These are phyloP conservation scores for Limnothrissa miodon DNA, from an alignment of 2,113 vertebrate genomes.

Conservation along the genomic window DNA sequence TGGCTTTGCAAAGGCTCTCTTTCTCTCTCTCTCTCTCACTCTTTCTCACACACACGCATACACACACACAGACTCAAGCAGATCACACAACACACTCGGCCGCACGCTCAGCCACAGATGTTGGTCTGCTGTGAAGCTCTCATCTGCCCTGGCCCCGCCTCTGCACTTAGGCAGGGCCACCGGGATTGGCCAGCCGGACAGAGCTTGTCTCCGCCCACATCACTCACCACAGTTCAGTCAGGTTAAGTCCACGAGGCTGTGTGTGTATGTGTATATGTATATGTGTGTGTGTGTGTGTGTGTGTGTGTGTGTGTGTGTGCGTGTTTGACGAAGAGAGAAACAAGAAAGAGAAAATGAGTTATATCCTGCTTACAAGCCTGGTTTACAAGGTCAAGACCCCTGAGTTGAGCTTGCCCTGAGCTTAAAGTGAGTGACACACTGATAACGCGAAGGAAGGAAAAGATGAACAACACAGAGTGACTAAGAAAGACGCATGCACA, in stretches of 20 bases:
- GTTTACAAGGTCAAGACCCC: neutral
- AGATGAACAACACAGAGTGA: neutral
- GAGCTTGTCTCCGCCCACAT: constrained; percentile 20
- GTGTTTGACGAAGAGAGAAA: neutral
- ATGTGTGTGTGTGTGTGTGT: constrained; percentile 2
- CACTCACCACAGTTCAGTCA: constrained; percentile 8
- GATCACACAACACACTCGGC: constrained; percentile 23
- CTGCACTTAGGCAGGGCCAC: neutral
- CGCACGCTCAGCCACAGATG: constrained; percentile 32
- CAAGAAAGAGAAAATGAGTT: neutral
- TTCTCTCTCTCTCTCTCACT: neutral
- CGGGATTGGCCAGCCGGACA: constrained; percentile 12
- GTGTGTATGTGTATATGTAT: neutral
- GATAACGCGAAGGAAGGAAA: neutral
- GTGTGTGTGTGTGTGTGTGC: neutral
- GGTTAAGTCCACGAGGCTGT: constrained; percentile 14
- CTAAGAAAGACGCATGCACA: neutral
- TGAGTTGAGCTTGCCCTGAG: neutral
- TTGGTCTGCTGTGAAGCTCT: constrained; percentile 24
- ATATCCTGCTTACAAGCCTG: neutral
- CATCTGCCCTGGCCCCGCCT: constrained; percentile 26
- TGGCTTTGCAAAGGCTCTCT: neutral
- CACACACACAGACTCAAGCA: constrained; percentile 25
- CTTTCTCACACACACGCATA: constrained; percentile 15
- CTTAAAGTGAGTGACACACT: neutral